A percentile compares a stretch with the other conserved stretches of the same genome.
phyloP scores from a whole-genome alignment of 2,888 invertebrate genomes.

The Gastrophysa polygoni region DNA sequence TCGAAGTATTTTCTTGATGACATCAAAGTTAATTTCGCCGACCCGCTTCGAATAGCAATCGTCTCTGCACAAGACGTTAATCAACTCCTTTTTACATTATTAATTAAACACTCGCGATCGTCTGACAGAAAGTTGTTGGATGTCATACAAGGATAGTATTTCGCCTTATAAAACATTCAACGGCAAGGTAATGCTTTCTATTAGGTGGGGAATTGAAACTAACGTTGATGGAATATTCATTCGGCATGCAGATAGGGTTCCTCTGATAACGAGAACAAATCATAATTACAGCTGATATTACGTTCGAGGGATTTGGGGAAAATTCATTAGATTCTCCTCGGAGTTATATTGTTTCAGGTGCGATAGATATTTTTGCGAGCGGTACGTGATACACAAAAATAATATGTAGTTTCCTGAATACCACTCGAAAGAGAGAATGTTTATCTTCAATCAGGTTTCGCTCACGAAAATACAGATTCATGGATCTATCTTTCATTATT shows the following conservation, averaged over 20 bases:
- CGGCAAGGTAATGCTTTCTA: conserved; percentile 34
- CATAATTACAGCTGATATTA: conserved; percentile 34
- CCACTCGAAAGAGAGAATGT: neutral
- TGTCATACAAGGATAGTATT: conserved; percentile 14
- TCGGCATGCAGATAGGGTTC: conserved; percentile 24
- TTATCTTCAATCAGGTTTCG: neutral
- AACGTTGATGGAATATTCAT: conserved; percentile 37
- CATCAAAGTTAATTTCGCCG: too few relatives aligned
- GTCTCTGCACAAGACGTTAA: too few relatives aligned
- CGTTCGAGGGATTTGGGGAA: conserved; percentile 26
- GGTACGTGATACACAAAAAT: neutral
- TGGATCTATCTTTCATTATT: too few relatives aligned
- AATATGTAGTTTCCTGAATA: neutral
- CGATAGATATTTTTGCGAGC: neutral
- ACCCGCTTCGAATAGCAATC: too few relatives aligned
- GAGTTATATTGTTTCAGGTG: conserved; percentile 19
- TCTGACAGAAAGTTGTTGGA: conserved; percentile 11
- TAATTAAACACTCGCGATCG: conserved; percentile 1
- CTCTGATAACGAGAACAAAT: conserved; percentile 33
- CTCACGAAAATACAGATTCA: too few relatives aligned
- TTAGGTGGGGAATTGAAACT: conserved; percentile 32
- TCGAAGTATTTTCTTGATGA: too few relatives aligned
- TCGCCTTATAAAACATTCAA: conserved; percentile 34
- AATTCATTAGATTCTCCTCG: conserved; percentile 30
- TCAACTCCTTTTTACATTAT: conserved; percentile 13